Evolutionary conservation across 2,113 vertebrate genomes (phyloP).

Genomic region (Peromyscus californicus): DNA sequence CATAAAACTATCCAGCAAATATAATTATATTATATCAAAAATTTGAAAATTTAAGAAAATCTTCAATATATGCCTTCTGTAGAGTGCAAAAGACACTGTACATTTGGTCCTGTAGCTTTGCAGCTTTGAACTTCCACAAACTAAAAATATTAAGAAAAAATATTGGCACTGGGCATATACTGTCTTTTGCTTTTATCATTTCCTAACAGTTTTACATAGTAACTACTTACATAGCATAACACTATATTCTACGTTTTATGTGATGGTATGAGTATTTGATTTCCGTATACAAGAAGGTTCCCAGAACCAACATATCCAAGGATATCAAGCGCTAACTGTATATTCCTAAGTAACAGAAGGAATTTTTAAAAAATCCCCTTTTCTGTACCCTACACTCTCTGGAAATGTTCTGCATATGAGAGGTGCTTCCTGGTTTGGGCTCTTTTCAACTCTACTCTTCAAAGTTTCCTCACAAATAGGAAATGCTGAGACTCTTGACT

Average conservation of each 20-base stretch:
- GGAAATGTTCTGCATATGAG: neutral
- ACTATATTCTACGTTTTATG: neutral
- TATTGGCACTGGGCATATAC: neutral
- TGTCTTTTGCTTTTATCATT: neutral
- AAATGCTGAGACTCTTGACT: neutral
- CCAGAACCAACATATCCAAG: neutral
- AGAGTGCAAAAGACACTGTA: neutral
- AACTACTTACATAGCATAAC: neutral
- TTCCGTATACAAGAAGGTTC: neutral
- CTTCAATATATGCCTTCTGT: constrained; percentile 9
- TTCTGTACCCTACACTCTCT: neutral
- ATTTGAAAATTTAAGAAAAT: neutral
- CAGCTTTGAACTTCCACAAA: neutral
- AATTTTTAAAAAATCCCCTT: neutral
- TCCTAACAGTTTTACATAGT: neutral
- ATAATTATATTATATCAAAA: neutral
- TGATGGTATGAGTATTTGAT: neutral
- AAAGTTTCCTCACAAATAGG: neutral
- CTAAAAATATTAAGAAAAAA: neutral
- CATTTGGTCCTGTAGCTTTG: neutral
- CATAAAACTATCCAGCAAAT: neutral
- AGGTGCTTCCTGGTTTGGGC: neutral
- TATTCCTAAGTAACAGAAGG: constrained; percentile 31
- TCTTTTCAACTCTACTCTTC: neutral
- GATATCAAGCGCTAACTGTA: neutral